phyloP scores from a whole-genome alignment of 2,888 invertebrate genomes.

The Chrysodeixis includens region DNA sequence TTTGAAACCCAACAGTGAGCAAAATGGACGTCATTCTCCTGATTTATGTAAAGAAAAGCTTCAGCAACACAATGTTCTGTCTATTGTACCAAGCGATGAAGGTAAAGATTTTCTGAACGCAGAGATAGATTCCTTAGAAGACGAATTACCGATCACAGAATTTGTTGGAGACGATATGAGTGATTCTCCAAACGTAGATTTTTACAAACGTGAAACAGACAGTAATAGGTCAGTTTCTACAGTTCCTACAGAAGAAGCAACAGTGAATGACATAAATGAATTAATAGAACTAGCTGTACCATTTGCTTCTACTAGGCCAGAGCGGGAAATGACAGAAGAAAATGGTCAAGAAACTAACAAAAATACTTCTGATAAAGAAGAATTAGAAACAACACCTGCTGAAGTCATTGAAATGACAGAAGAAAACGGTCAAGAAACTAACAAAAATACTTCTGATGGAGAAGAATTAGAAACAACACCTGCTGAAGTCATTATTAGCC shows the following conservation, averaged over 20 bases:
- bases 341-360: background rate
- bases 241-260: background rate
- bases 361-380: background rate
- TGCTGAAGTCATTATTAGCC: background rate
- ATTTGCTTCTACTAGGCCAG: too few species aligned
- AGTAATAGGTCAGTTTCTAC: background rate
- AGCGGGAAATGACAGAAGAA: background rate
- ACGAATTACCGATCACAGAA: background rate
- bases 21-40: background rate
- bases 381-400: background rate
- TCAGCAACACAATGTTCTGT: background rate
- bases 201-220: background rate
- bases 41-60: background rate
- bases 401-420: background rate
- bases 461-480: background rate
- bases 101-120: slow-evolving; percentile 5
- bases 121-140: background rate
- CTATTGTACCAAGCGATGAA: background rate
- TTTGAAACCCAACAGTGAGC: background rate
- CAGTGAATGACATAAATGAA: background rate
- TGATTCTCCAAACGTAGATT: background rate
- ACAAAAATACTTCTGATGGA: background rate
- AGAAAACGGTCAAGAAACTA: background rate
- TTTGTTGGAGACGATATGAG: background rate
- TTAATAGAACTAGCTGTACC: background rate